These are phyloP conservation scores for Perithous albicinctus DNA, from an alignment of 2,888 invertebrate genomes.

Conservation along the genomic window DNA sequence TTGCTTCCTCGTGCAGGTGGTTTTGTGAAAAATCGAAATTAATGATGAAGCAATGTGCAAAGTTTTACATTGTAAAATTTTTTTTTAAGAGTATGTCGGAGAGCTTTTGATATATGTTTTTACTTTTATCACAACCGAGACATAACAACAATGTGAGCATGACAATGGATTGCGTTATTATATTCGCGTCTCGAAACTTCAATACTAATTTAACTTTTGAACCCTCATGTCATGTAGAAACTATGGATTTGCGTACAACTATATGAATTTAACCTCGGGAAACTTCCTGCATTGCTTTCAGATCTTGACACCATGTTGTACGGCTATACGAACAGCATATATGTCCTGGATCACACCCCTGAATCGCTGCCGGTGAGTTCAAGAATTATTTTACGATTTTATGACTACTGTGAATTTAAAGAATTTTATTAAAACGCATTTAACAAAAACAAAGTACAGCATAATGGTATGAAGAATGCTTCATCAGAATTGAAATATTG, in stretches of 20 bases:
- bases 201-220: slow-evolving; percentile 69
- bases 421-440: background rate
- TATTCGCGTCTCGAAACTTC: slow-evolving; percentile 24
- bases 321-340: slow-evolving; percentile 83
- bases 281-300: slow-evolving; percentile 73
- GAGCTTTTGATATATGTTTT: background rate
- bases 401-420: background rate
- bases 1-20: too few species aligned
- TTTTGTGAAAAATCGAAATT: too few species aligned
- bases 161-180: background rate
- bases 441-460: background rate
- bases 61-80: too few species aligned
- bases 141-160: background rate
- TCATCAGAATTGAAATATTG: too few species aligned
- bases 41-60: too few species aligned
- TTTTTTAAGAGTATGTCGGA: too few species aligned
- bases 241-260: too few species aligned
- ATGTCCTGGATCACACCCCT: slow-evolving; percentile 82
- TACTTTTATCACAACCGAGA: background rate
- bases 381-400: background rate
- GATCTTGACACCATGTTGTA: slow-evolving; percentile 83
- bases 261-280: slow-evolving; percentile 8
- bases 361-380: slow-evolving; percentile 82
- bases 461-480: too few species aligned
- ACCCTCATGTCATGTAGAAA: slow-evolving; percentile 11